Evolutionary conservation across 2,113 vertebrate species (phyloP).

Genomic region (Laticauda laticaudata): DNA sequence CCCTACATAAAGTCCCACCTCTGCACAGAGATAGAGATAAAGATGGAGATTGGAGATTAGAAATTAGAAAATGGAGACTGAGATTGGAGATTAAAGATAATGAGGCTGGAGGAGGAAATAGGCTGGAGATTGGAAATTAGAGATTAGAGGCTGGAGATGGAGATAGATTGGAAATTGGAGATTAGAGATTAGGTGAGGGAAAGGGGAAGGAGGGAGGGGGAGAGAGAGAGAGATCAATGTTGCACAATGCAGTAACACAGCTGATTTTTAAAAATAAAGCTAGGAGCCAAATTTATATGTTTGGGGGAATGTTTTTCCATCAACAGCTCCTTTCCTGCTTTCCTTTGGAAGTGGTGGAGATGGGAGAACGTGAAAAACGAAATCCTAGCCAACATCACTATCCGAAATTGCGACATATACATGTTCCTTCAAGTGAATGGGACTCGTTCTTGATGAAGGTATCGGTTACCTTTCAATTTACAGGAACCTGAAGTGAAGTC

Average conservation of each 20-base stretch:
- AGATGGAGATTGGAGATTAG: no score
- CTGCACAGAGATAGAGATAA: not conserved
- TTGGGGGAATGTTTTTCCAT: not conserved
- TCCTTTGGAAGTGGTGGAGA: slow-evolving; percentile 14
- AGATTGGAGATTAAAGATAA: no score
- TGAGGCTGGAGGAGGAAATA: no score
- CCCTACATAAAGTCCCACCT: not conserved
- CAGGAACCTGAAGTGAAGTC: not conserved
- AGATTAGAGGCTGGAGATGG: no score
- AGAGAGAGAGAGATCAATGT: no score
- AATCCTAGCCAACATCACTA: not conserved
- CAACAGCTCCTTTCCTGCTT: slow-evolving; percentile 3
- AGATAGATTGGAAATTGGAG: no score
- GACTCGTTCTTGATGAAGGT: slow-evolving; percentile 49
- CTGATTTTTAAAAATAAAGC: not conserved
- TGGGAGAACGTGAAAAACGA: slow-evolving; percentile 37
- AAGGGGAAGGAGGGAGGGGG: no score
- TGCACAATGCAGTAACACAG: not conserved
- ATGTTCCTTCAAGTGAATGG: slow-evolving; percentile 11
- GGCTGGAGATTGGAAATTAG: no score
- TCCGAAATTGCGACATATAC: slow-evolving; percentile 21
- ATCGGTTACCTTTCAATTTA: not conserved
- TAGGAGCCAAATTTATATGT: not conserved
- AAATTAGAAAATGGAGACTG: no score
- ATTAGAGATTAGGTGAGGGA: no score